Evolutionary conservation across 2,113 vertebrate genomes (phyloP).

Genomic region (Ascaphus truei): DNA sequence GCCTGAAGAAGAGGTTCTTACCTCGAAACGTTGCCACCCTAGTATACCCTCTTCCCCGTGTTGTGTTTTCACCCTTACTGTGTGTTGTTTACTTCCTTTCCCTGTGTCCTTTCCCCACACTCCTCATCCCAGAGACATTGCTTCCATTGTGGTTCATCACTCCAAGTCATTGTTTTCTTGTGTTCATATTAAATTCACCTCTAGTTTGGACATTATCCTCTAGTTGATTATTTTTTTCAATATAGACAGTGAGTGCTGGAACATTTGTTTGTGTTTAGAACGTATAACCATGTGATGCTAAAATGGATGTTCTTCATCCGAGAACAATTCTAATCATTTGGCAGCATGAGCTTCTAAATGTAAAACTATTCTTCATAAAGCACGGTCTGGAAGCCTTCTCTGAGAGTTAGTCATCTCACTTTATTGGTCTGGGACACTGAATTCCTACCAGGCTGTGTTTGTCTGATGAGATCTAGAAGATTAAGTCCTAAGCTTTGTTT

Average conservation of each 20-base stretch:
- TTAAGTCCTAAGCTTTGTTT: constrained; percentile 1
- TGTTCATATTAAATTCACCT: no score
- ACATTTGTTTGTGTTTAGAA: not conserved
- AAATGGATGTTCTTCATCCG: constrained; percentile 19
- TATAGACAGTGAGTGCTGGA: not conserved
- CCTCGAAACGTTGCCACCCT: no score
- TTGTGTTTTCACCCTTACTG: no score
- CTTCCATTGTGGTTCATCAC: no score
- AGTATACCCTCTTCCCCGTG: no score
- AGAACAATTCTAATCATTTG: constrained; percentile 20
- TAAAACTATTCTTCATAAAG: not conserved
- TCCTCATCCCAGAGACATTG: no score
- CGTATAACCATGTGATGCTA: not conserved
- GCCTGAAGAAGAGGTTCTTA: no score
- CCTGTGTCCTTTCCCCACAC: no score
- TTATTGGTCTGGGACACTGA: constrained; percentile 9
- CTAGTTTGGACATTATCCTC: no score
- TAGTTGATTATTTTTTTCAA: no score
- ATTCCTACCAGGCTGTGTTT: constrained; percentile 1
- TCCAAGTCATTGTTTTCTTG: no score
- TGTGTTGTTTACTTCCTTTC: no score
- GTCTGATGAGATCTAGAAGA: not conserved
- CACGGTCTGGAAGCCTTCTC: not conserved
- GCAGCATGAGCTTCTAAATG: not conserved
- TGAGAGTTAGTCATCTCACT: not conserved